Base-by-base conservation (phyloP, 2,797 vertebrate species). In the Eospalax fontanierii region DNA sequence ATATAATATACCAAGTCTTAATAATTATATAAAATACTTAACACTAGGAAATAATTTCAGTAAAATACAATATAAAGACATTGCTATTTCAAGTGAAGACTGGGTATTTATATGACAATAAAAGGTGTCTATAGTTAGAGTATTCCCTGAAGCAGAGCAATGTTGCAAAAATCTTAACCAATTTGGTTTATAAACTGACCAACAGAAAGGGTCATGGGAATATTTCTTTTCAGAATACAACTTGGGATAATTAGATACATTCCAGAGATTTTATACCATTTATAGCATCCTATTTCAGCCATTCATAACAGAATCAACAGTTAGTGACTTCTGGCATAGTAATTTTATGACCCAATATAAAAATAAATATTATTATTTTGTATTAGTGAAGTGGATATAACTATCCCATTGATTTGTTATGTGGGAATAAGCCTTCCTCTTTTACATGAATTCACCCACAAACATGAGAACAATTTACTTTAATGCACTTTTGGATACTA, bases 231-330 rank as follows among this genome's bases (percentile, higher is more conserved):
- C 61, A 43, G 78, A 76, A 65, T 96, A 94, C 68, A 87, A 86
- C 95, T 95, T 97, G 91, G 88, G 81, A 97, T 97, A 98, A 98
- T 98, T 98, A 98, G 97, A 96, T 75, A 95, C 43, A 50, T 97
- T 73, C 96, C 94, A 96, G 80, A 87, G 89, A 82, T 97, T 97
- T 96, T 96, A 95, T n/a, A n/a, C n/a, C 66, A 86, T 19, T 38
- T 85, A 78, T 78, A 43, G 10, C 91, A 95, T 95, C 12, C n/a
- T 84, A 75, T n/a, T 83, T 26, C 61, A 80, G 30, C 61, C 61
- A 92, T 80, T 90, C 70, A 96, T 73, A 96, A 94, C n/a, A 84
- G 68, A 57, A 94, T 92, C 94, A 95, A 91, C 65, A 68, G 16
- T 76, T 96, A 86, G 88, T 80, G 82, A 95, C 91, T 94, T 88